These are phyloP conservation scores for Labeo catla DNA, from an alignment of 2,113 vertebrate species.

Conservation along the genomic window DNA sequence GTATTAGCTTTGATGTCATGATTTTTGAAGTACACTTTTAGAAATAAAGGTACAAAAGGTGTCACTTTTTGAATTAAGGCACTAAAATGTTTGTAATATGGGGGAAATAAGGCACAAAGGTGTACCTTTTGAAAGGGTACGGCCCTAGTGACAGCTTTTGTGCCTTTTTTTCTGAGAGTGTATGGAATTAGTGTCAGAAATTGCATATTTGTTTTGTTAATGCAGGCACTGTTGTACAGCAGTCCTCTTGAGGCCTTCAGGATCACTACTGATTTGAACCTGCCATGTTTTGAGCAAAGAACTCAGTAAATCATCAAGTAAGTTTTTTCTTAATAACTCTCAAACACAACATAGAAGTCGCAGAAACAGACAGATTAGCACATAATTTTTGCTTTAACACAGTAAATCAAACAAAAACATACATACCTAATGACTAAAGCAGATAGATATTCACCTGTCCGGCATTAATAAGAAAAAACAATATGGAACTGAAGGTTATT, in stretches of 20 bases:
- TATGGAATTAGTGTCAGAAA: conserved; percentile 13
- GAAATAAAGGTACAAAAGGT: background rate
- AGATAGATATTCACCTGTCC: conserved; percentile 26
- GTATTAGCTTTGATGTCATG: background rate
- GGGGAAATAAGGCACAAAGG: background rate
- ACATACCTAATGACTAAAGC: conserved; percentile 37
- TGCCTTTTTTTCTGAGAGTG: background rate
- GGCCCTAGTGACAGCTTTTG: background rate
- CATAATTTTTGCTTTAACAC: conserved; percentile 41
- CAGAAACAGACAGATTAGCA: conserved; percentile 52
- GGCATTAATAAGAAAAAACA: conserved; percentile 26
- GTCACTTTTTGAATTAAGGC: background rate
- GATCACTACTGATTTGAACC: conserved; percentile 49
- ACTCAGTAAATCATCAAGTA: conserved; percentile 61
- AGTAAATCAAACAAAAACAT: conserved; percentile 39
- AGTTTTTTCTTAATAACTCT: conserved; percentile 48
- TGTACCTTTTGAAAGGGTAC: background rate
- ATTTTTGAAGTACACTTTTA: background rate
- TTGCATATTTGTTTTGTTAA: conserved; percentile 27
- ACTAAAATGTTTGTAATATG: too few species aligned
- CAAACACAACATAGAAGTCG: conserved; percentile 45
- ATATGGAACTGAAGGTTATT: conserved; percentile 49
- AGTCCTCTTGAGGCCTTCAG: conserved; percentile 27
- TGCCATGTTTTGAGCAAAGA: conserved; percentile 54
- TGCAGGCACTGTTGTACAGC: conserved; percentile 11